Evolutionary conservation across 2,797 vertebrate species (phyloP).

Genomic region (Macropodus opercularis): DNA sequence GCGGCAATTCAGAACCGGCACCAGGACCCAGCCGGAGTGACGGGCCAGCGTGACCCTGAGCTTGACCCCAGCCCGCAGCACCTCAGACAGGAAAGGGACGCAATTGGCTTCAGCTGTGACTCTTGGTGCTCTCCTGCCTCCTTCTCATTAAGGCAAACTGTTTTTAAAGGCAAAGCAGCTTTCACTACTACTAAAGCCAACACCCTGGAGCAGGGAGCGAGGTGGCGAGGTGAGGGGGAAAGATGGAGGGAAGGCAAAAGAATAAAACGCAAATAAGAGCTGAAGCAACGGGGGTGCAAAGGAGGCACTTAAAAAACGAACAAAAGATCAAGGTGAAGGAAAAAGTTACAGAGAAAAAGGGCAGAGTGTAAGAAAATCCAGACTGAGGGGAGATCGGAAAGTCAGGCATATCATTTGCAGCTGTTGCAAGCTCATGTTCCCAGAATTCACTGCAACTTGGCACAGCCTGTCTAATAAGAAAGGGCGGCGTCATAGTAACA

Average conservation of each 20-base stretch:
- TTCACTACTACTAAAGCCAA: constrained; percentile 80
- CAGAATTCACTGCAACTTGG: constrained; percentile 76
- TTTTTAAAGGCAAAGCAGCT: constrained; percentile 81
- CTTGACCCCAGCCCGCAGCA: constrained; percentile 77
- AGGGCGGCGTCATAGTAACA: constrained; percentile 76
- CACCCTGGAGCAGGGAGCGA: constrained; percentile 70
- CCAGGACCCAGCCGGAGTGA: constrained; percentile 66
- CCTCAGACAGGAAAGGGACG: constrained; percentile 82
- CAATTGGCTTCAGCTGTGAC: constrained; percentile 87
- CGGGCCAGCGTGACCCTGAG: constrained; percentile 76
- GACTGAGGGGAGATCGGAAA: constrained; percentile 53
- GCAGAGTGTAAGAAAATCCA: constrained; percentile 71
- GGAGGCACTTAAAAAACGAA: constrained; percentile 57
- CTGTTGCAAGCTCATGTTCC: constrained; percentile 73
- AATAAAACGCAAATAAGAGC: constrained; percentile 64
- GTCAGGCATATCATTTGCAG: constrained; percentile 76
- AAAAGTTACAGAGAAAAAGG: constrained; percentile 58
- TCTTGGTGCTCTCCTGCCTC: constrained; percentile 51
- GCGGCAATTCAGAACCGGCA: constrained; percentile 72
- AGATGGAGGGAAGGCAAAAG: constrained; percentile 64
- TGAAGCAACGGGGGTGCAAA: constrained; percentile 54
- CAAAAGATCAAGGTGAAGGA: constrained; percentile 70
- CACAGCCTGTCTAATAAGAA: constrained; percentile 64
- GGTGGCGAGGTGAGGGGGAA: constrained; percentile 38
- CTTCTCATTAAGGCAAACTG: constrained; percentile 80